These are phyloP conservation scores for Gymnogyps californianus DNA, from an alignment of 2,113 vertebrate species.

Conservation along the genomic window DNA sequence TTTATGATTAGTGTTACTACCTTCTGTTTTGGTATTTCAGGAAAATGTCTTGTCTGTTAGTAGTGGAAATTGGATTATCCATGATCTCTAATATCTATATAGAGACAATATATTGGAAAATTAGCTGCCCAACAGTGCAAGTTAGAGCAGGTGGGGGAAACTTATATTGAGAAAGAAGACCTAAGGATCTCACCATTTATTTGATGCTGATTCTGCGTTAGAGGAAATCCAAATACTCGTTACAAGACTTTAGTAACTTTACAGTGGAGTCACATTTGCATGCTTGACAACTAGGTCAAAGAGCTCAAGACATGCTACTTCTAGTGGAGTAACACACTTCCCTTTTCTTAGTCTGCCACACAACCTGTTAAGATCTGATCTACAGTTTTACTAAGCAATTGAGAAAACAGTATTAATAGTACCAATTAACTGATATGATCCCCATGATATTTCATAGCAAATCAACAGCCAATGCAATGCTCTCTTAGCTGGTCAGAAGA, in stretches of 20 bases:
- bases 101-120: not conserved
- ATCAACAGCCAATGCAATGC: not conserved
- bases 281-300: not conserved
- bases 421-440: not conserved
- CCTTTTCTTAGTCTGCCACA: not conserved
- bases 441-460: not conserved
- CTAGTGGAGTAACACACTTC: not conserved
- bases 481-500: not conserved
- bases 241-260: not conserved
- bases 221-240: not conserved
- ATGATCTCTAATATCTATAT: not conserved
- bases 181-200: not conserved
- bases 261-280: not conserved
- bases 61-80: not conserved
- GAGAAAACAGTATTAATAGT: not conserved
- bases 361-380: not conserved
- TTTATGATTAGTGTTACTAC: not conserved
- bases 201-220: not conserved
- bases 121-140: not conserved
- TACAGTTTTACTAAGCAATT: not conserved
- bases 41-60: not conserved
- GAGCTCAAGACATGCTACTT: not conserved
- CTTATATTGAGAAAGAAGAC: not conserved
- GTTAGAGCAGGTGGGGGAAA: not conserved
- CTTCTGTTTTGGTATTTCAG: not conserved